Evolutionary conservation across 2,797 vertebrate species (phyloP).

Genomic region (Microchirus variegatus): DNA sequence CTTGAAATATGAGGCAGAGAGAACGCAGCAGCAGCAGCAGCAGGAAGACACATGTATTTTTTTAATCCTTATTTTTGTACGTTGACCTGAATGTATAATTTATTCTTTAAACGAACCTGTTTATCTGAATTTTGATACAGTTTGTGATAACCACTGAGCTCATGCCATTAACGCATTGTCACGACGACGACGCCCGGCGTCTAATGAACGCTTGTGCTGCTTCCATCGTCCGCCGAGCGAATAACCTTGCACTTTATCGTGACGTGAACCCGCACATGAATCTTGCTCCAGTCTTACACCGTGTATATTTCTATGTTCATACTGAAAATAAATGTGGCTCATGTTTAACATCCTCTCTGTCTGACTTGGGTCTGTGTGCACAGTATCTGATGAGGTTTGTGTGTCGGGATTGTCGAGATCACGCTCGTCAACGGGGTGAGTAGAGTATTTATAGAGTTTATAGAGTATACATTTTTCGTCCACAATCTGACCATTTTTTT

Average conservation of each 20-base stretch:
- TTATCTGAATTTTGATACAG: constrained; percentile 62
- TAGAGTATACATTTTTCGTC: too few species aligned
- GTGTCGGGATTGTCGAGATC: too few species aligned
- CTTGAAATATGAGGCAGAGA: constrained; percentile 23
- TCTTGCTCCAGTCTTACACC: constrained; percentile 44
- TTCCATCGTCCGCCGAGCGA: constrained; percentile 40
- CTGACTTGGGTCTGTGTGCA: too few species aligned
- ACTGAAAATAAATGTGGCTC: constrained; percentile 68
- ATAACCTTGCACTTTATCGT: constrained; percentile 74
- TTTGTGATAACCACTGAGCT: constrained; percentile 59
- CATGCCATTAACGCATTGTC: constrained; percentile 24
- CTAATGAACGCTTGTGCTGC: constrained; percentile 64
- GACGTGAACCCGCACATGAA: constrained; percentile 61
- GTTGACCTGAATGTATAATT: constrained; percentile 76
- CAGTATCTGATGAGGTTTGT: too few species aligned
- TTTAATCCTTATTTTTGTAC: constrained; percentile 74
- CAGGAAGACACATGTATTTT: constrained; percentile 43
- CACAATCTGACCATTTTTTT: too few species aligned
- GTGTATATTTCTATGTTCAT: constrained; percentile 59
- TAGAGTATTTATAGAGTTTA: too few species aligned
- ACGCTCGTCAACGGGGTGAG: too few species aligned
- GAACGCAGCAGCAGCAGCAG: neutral
- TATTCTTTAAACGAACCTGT: constrained; percentile 57
- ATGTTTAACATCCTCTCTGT: constrained; percentile 44
- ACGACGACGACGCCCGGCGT: too few species aligned